phyloP scores from a whole-genome alignment of 2,797 vertebrate genomes.

The Channa striata region DNA sequence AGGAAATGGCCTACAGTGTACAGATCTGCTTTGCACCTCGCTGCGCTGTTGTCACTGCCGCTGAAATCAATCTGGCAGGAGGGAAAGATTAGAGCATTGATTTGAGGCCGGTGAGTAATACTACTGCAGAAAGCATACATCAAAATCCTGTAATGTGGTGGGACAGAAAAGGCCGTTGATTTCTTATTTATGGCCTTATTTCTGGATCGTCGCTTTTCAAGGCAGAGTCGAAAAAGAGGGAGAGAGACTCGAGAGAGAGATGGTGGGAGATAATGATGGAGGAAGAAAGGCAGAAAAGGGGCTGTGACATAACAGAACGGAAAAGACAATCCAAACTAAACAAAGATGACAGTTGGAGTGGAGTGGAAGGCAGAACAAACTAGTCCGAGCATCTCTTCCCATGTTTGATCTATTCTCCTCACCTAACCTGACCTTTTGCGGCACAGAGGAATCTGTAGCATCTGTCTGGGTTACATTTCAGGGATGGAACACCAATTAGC shows the following conservation, averaged over 20 bases:
- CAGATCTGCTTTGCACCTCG: conserved; percentile 70
- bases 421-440: conserved; percentile 34
- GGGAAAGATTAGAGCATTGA: conserved; percentile 84
- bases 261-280: conserved; percentile 53
- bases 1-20: conserved; percentile 77
- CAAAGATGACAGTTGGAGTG: conserved; percentile 53
- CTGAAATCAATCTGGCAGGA: conserved; percentile 85
- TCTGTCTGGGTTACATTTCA: conserved; percentile 5
- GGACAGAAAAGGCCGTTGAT: conserved; percentile 85
- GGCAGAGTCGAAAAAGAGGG: conserved; percentile 28
- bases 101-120: conserved; percentile 87
- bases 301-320: conserved; percentile 56
- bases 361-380: conserved; percentile 55
- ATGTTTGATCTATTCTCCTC: conserved; percentile 23
- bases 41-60: conserved; percentile 61
- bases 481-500: background rate
- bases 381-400: conserved; percentile 25
- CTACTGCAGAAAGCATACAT: conserved; percentile 84
- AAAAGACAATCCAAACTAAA: conserved; percentile 50
- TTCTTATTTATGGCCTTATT: conserved; percentile 89
- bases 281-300: conserved; percentile 65
- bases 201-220: conserved; percentile 71
- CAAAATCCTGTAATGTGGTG: conserved; percentile 81
- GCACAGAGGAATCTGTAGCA: conserved; percentile 23
- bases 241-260: background rate